Conservation (phyloP, 2,797 vertebrate species). For the Enteromius paludinosus region DNA sequence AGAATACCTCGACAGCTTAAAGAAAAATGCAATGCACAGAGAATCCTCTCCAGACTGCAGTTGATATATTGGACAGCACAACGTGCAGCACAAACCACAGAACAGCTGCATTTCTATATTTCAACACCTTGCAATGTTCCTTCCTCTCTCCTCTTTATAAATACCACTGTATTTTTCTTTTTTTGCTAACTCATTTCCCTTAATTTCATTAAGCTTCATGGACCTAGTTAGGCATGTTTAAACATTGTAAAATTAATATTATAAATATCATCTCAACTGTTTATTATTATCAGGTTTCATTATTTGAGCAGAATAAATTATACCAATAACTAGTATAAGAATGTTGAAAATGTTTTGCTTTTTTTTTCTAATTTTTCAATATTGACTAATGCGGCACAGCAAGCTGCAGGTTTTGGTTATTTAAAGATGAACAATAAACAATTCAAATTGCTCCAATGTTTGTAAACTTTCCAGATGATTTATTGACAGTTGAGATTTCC, state of each 20-base stretch:
- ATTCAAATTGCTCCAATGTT: slow-evolving; percentile 5
- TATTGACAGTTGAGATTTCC: neutral
- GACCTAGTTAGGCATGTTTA: slow-evolving; percentile 84
- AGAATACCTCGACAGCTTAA: slow-evolving; percentile 93
- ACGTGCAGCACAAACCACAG: slow-evolving; percentile 26
- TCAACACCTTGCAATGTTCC: slow-evolving; percentile 12
- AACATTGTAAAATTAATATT: slow-evolving; percentile 70
- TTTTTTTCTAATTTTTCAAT: neutral
- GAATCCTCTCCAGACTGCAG: slow-evolving; percentile 88
- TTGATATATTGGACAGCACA: slow-evolving; percentile 77
- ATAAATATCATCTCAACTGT: slow-evolving; percentile 28
- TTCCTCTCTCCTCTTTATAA: slow-evolving; percentile 29
- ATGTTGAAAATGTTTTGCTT: neutral
- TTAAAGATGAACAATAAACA: slow-evolving; percentile 30
- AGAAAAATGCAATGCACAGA: slow-evolving; percentile 81
- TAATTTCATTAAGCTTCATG: slow-evolving; percentile 54
- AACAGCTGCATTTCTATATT: slow-evolving; percentile 34
- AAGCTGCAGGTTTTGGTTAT: slow-evolving; percentile 15
- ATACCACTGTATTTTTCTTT: slow-evolving; percentile 18
- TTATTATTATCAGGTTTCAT: slow-evolving; percentile 27
- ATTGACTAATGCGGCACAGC: neutral
- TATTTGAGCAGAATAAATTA: slow-evolving; percentile 31
- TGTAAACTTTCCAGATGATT: neutral
- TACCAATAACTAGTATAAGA: slow-evolving; percentile 26
- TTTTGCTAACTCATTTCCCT: slow-evolving; percentile 31